Conservation (phyloP, 2,113 vertebrate genomes). For the Rutilus rutilus region DNA sequence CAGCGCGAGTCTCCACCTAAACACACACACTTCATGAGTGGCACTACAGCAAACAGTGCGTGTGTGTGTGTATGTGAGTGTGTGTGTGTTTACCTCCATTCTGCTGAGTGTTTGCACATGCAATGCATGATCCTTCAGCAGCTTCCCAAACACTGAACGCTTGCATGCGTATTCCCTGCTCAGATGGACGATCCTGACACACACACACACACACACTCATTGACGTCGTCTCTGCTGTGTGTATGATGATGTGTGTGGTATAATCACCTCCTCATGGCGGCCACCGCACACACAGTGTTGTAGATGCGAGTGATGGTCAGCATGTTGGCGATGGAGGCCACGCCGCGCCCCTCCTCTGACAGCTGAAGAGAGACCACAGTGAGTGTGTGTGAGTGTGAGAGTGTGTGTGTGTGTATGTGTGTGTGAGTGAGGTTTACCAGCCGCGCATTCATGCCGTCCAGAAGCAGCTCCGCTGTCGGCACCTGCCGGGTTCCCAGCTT, state of each 20-base stretch:
- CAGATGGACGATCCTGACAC: constrained; percentile 77
- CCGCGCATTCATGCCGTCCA: constrained; percentile 78
- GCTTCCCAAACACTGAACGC: constrained; percentile 81
- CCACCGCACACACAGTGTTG: constrained; percentile 78
- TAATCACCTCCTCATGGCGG: constrained; percentile 83
- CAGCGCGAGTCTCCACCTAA: constrained; percentile 81
- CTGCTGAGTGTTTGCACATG: constrained; percentile 82
- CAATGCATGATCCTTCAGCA: constrained; percentile 83
- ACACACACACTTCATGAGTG: not conserved
- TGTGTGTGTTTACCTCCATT: constrained; percentile 78
- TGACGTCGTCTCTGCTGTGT: no score
- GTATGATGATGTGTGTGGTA: not conserved
- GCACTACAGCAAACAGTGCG: not conserved
- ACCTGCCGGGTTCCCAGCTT: constrained; percentile 86
- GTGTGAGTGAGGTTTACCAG: constrained; percentile 65
- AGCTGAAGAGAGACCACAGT: constrained; percentile 71
- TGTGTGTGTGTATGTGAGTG: not conserved
- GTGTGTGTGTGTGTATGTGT: no score
- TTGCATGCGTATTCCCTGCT: constrained; percentile 80
- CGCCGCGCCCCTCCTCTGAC: constrained; percentile 82
- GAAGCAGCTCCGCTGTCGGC: constrained; percentile 86
- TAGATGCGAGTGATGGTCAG: constrained; percentile 85
- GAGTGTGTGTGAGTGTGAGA: no score
- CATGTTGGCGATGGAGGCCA: constrained; percentile 85
- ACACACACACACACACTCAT: constrained; percentile 10